Conservation (phyloP, 2,113 vertebrate genomes). For the Turdus rufiventris region DNA sequence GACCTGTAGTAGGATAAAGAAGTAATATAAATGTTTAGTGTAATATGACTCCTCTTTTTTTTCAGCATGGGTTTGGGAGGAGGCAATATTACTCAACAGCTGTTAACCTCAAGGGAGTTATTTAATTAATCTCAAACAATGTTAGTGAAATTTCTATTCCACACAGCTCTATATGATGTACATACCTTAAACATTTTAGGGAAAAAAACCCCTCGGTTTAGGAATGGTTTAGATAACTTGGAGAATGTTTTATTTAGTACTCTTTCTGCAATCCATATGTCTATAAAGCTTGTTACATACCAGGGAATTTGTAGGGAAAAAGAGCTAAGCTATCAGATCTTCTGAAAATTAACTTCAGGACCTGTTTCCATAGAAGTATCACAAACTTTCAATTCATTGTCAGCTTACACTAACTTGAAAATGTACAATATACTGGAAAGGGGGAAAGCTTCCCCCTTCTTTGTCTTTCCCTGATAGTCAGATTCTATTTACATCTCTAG, state of each 20-base stretch:
- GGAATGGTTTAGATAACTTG: neutral
- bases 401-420: neutral
- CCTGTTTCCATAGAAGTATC: neutral
- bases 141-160: neutral
- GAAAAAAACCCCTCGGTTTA: neutral
- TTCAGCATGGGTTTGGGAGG: neutral
- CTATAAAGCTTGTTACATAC: neutral
- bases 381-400: neutral
- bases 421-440: neutral
- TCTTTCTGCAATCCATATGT: neutral
- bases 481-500: neutral
- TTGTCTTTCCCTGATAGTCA: neutral
- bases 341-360: neutral
- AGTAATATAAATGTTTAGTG: conserved; percentile 21
- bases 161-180: neutral
- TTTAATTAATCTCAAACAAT: neutral
- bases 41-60: neutral
- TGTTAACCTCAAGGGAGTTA: neutral
- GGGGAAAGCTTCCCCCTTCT: neutral
- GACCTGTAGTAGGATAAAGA: neutral
- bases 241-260: neutral
- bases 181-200: neutral
- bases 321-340: neutral
- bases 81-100: neutral
- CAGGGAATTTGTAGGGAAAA: neutral